Percentiles rank a stretch among this genome's conserved stretches.
These are phyloP conservation scores for Rhinatrema bivittatum DNA, from an alignment of 2,797 vertebrate genomes.

Conservation along the genomic window DNA sequence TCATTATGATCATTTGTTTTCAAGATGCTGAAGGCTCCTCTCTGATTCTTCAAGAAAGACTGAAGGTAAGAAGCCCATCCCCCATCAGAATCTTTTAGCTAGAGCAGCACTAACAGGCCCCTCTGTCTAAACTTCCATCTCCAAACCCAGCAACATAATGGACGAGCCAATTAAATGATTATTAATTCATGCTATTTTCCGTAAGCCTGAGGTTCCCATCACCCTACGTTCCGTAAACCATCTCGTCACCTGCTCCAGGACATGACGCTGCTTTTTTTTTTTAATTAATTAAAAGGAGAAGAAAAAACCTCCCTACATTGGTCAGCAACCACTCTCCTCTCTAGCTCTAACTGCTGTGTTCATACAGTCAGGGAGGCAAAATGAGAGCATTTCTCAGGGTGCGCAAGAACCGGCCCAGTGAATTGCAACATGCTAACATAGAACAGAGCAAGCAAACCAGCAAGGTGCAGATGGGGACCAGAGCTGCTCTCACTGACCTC, in stretches of 20 bases:
- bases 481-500: too few relatives aligned
- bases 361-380: neutral
- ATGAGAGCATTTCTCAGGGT: constrained; percentile 2
- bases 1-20: too few relatives aligned
- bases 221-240: constrained; percentile 87
- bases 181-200: constrained; percentile 98
- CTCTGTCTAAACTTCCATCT: constrained; percentile 72
- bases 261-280: constrained; percentile 52
- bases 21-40: too few relatives aligned
- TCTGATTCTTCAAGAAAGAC: constrained; percentile 4
- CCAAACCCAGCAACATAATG: constrained; percentile 67
- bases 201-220: constrained; percentile 87
- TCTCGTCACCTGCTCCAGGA: constrained; percentile 67
- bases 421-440: too few relatives aligned
- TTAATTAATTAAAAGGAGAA: constrained; percentile 26
- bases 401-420: too few relatives aligned
- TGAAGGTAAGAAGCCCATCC: constrained; percentile 3
- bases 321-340: neutral
- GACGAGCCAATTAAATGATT: constrained; percentile 92
- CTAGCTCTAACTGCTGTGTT: constrained; percentile 18
- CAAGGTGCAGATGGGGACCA: too few relatives aligned
- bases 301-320: neutral
- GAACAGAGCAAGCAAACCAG: too few relatives aligned
- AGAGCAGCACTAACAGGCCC: constrained; percentile 69
- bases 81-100: constrained; percentile 43